Evolutionary conservation across 2,888 invertebrate genomes (phyloP).

Genomic region (Lycia hirtaria): DNA sequence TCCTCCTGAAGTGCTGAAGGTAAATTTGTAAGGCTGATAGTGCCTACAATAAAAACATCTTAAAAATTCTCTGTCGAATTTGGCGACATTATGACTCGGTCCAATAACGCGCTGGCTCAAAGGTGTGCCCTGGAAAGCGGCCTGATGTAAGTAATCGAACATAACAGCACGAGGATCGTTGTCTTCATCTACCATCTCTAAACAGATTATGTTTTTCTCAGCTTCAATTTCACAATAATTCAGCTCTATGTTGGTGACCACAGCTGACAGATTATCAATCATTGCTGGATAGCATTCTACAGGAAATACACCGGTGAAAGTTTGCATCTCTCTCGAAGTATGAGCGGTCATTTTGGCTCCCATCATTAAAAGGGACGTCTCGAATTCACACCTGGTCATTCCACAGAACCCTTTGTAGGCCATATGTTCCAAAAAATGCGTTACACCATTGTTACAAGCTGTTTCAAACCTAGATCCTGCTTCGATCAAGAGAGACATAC

Average conservation of each 20-base stretch:
- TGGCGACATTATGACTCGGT: conserved; percentile 87
- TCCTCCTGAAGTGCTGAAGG: conserved; percentile 89
- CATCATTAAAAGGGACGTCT: conserved; percentile 41
- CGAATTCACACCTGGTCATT: conserved; percentile 44
- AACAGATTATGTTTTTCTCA: conserved; percentile 52
- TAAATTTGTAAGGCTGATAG: conserved; percentile 85
- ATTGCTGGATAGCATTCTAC: conserved; percentile 36
- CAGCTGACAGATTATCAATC: conserved; percentile 49
- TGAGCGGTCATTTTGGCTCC: conserved; percentile 54
- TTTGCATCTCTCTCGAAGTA: conserved; percentile 65
- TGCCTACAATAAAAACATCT: conserved; percentile 56
- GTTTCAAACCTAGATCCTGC: conserved; percentile 69
- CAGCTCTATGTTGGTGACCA: conserved; percentile 55
- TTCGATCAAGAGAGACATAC: conserved; percentile 58
- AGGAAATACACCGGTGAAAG: conserved; percentile 54
- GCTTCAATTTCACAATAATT: conserved; percentile 52
- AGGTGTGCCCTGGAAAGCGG: conserved; percentile 80
- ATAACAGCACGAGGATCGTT: conserved; percentile 60
- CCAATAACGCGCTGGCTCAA: conserved; percentile 82
- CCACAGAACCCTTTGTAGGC: conserved; percentile 61
- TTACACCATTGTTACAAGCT: conserved; percentile 61
- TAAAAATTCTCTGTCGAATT: conserved; percentile 73
- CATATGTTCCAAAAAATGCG: conserved; percentile 71
- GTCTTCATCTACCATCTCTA: conserved; percentile 65
- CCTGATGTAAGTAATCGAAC: conserved; percentile 77